Conservation (phyloP, 1,140 invertebrate genomes). For the Tetragonula clypearis region DNA sequence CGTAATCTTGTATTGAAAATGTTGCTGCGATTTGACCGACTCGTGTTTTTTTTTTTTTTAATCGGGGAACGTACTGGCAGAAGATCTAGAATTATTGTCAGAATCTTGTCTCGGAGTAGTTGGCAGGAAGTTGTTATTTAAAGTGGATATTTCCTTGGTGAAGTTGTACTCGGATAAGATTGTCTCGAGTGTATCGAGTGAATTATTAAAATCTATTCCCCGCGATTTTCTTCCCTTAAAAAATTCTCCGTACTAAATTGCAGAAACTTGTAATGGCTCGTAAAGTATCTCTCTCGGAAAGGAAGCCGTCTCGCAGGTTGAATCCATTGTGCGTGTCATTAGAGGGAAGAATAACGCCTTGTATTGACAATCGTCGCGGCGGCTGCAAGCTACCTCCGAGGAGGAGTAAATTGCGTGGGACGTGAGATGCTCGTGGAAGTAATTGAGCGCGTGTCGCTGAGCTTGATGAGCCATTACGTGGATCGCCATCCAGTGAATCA, state of each 20-base stretch:
- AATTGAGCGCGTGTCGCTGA: conserved; percentile 61
- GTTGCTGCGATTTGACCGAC: too few relatives aligned
- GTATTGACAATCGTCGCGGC: conserved; percentile 10
- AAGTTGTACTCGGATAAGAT: too few relatives aligned
- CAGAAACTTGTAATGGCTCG: background rate
- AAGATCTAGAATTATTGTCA: background rate
- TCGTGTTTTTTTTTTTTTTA: too few relatives aligned
- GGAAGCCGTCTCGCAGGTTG: background rate
- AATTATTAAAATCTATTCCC: too few relatives aligned
- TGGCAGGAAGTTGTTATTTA: background rate
- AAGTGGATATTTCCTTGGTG: background rate
- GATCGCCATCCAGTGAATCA: conserved; percentile 59
- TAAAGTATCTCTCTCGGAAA: background rate
- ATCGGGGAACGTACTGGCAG: background rate
- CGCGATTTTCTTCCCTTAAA: background rate
- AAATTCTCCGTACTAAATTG: background rate
- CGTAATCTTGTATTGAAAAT: too few relatives aligned
- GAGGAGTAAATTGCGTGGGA: conserved; percentile 60
- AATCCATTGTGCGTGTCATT: background rate
- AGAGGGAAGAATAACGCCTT: conserved; percentile 13
- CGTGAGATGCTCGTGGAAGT: conserved; percentile 52
- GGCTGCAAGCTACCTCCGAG: conserved; percentile 13
- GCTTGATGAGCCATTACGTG: conserved; percentile 62
- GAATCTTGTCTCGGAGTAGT: background rate
- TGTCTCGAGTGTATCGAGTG: too few relatives aligned